Evolutionary conservation across 2,888 invertebrate genomes (phyloP), one percentile per base, ranked within the genome.

Genomic region (Epinotia bilunana): DNA sequence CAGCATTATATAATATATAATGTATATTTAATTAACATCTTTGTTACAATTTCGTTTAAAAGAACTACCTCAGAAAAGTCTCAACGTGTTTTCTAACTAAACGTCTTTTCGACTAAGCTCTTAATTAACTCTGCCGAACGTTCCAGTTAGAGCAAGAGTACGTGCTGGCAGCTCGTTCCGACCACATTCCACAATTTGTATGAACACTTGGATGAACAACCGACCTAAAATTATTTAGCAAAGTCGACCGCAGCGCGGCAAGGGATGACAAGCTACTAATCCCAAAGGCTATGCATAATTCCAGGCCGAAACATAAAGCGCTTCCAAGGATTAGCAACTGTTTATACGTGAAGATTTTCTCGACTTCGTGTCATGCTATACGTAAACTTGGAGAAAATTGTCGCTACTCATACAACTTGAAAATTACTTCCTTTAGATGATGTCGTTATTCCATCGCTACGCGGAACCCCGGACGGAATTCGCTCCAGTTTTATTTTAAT

Each of bases 281-380:
- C 92, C 90, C 87, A 77, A 73, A 84, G 90, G 91, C 89, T 90
- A 88, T 90, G 91, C 90, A 92, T 92, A 92, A 92, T 91, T 89
- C 90, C 89, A 83, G 85, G 88, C 87, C 84, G 85, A 89, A 90
- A 90, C 91, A 90, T 90, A 91, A 89, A 91, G 87, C 89, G 89
- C 86, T 89, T 82, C 83, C 80, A 81, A 78, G 90, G 92, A 90
- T 92, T 93, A 92, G 83, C 86, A 81, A 82, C 87, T 90, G 90
- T 89, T 91, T 90, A 89, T 86, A 88, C 88, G 88, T 84, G 86
- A 83, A 87, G 87, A 86, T 88, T 89, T 86, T 85, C 84, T 84
- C 65, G 75, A 89, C 87, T 89, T 84, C 76, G 79, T 79, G 83
- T 84, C 81, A 83, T 84, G 83, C 79, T 77, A 77, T 75, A 76